Base-by-base conservation (phyloP, 37 sponge, comb jelly and placozoan genomes). In the Theonella swinhoei region DNA sequence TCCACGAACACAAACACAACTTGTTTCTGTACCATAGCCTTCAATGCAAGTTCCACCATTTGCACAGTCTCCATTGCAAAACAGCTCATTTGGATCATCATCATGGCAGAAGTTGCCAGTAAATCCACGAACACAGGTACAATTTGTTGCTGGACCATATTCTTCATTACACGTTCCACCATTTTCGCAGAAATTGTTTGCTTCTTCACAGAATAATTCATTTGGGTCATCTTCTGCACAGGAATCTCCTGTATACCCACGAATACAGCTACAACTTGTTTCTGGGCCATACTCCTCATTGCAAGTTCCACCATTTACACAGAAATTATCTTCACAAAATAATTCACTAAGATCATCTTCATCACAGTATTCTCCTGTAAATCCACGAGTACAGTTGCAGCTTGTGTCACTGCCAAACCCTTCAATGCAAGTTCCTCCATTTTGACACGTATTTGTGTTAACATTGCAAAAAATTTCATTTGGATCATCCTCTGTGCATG, bases 361-460 rank as follows among this genome's bases (percentile, higher is more conserved):
- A 1, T 83, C 76, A 83, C 90, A 89, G 11, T 4, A 28, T 4
- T 75, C 64, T 22, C 90, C 90, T 79, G 70, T 73, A 28, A 81
- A 90, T 4, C 85, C 85, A 39, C 3, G 3, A 66, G 35, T 28
- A 75, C 90, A 90, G 39, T 39, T 39, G 79, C 90, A 90, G 23
- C 17, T 23, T 17, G 71, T 77, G 0, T 24, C 34, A 9, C 11
- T 76, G 8, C 89, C 89, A 73, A 26, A 14, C 7, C 89, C 84
- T 63, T 89, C 89, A n/a, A 42, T 39, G n/a, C 89, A 89, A n/a
- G n/a, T n/a, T n/a, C 88, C 88, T 58, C 83, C 88, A 88, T 88
- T 88, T 0, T 62, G 39, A 71, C 88, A 88, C 1, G 63, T 41
- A 14, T 32, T 31, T 3, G 35, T 1, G 3, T 1, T 11, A 0